Evolutionary conservation across 2,797 vertebrate species (phyloP).

Genomic region (Tapirus indicus): DNA sequence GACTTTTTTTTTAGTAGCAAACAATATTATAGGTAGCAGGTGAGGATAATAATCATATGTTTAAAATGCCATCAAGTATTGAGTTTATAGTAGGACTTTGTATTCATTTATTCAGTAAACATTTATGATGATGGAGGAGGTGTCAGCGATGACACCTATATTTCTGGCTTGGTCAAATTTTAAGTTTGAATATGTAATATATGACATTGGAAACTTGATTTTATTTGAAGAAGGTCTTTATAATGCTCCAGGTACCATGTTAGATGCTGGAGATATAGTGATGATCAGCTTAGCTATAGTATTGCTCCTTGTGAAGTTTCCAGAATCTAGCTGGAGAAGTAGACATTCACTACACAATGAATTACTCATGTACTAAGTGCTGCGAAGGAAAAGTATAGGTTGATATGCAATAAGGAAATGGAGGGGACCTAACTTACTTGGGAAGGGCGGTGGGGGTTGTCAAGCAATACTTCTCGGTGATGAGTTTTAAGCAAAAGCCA

Average conservation of each 20-base stretch:
- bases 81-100: conserved; percentile 23
- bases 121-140: background rate
- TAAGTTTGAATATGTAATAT: background rate
- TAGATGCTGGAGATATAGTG: background rate
- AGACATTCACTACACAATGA: background rate
- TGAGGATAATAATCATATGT: background rate
- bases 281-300: background rate
- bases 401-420: background rate
- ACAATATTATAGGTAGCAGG: background rate
- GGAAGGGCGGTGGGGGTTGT: background rate
- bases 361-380: background rate
- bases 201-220: background rate
- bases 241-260: background rate
- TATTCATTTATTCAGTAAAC: background rate
- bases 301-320: background rate
- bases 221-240: background rate
- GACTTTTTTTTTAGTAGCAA: conserved; percentile 2
- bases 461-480: background rate
- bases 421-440: background rate
- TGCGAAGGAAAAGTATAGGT: background rate
- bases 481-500: background rate
- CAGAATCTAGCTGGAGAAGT: background rate
- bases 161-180: background rate
- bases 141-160: background rate
- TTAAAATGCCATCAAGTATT: background rate